Percentiles rank a stretch among this genome's conserved stretches.
Evolutionary conservation across 2,797 vertebrate species (phyloP).

Genomic region (Scomberomorus guttatus): DNA sequence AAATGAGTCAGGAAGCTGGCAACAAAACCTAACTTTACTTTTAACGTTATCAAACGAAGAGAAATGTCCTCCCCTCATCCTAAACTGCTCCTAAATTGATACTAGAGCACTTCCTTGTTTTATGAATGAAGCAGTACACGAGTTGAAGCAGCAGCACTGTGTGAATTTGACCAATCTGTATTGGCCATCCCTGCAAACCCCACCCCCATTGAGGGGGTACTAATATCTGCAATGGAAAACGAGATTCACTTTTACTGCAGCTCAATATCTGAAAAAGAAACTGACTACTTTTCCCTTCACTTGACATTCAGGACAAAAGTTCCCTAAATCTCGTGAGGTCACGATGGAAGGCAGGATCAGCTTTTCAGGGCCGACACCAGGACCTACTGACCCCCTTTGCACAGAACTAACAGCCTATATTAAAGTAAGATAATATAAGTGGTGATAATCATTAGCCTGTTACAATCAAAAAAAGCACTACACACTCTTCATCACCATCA

Average conservation of each 20-base stretch:
- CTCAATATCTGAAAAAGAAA: slow-evolving; percentile 12
- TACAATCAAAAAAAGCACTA: not conserved
- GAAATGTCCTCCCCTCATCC: no score
- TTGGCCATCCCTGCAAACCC: no score
- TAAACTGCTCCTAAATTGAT: no score
- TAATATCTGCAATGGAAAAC: no score
- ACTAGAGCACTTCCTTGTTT: no score
- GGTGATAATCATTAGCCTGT: not conserved
- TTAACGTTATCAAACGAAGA: no score
- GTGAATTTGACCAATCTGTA: no score
- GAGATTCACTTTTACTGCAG: not conserved
- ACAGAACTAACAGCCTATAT: slow-evolving; percentile 91
- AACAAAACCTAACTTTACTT: no score
- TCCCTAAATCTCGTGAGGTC: slow-evolving; percentile 93
- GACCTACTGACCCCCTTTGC: slow-evolving; percentile 90
- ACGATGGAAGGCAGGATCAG: slow-evolving; percentile 90
- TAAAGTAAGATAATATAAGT: slow-evolving; percentile 86
- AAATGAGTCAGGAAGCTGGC: no score
- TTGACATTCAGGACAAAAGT: slow-evolving; percentile 91
- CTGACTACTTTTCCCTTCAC: not conserved
- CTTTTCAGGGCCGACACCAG: slow-evolving; percentile 85
- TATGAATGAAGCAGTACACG: no score
- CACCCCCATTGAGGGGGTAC: no score
- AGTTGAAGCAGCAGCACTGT: no score
- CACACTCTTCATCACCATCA: not conserved